These are phyloP conservation scores for Synanthedon myopaeformis DNA, from an alignment of 2,888 invertebrate species.

Conservation along the genomic window DNA sequence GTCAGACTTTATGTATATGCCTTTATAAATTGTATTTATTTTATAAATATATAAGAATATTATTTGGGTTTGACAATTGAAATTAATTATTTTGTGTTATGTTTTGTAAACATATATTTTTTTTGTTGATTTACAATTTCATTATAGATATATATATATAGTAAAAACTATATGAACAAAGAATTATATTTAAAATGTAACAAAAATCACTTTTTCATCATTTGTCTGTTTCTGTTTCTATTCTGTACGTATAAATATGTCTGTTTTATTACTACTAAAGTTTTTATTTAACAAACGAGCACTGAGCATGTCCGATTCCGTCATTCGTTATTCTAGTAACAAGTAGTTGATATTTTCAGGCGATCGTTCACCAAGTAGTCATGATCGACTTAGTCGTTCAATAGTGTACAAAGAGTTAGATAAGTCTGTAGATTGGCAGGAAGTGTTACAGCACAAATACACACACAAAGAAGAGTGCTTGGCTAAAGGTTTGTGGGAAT, in stretches of 20 bases:
- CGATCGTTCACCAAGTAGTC: conserved; percentile 27
- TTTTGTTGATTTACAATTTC: no score
- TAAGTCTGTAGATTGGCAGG: conserved; percentile 64
- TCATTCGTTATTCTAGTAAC: neutral
- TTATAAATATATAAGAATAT: no score
- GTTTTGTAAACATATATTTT: no score
- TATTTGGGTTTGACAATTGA: no score
- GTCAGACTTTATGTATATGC: no score
- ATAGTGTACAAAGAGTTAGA: conserved; percentile 59
- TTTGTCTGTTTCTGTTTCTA: neutral
- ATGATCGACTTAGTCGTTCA: conserved; percentile 30
- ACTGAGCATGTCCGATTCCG: no score
- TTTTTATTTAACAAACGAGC: no score
- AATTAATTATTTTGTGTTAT: no score
- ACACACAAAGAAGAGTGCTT: conserved; percentile 36
- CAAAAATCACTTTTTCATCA: neutral
- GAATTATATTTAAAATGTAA: neutral
- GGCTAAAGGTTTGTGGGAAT: conserved; percentile 62
- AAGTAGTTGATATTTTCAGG: conserved; percentile 54
- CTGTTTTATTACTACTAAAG: neutral
- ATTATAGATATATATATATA: no score
- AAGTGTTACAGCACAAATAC: conserved; percentile 46
- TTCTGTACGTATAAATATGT: neutral
- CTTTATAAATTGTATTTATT: no score
- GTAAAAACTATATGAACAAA: no score